Conservation (phyloP, 2,113 vertebrate genomes). For the Crotophaga sulcirostris region DNA sequence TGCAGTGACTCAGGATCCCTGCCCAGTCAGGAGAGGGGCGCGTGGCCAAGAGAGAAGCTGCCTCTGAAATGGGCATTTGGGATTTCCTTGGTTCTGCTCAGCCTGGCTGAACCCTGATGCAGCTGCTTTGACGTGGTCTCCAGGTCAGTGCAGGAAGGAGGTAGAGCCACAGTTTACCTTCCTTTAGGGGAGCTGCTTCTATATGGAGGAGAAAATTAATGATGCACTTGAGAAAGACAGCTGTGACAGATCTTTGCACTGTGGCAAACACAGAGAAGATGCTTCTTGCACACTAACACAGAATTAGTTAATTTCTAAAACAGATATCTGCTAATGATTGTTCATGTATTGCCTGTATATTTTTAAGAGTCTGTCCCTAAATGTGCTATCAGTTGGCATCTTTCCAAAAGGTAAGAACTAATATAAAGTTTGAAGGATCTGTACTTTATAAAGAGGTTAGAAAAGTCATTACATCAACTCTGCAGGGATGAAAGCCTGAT, state of each 20-base stretch:
- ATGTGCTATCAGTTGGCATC: neutral
- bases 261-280: accelerated
- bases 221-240: neutral
- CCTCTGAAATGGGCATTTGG: neutral
- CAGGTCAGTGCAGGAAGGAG: neutral
- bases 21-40: neutral
- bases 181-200: neutral
- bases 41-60: accelerated
- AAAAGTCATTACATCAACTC: neutral
- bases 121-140: neutral
- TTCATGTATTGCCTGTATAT: neutral
- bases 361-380: neutral
- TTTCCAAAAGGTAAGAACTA: neutral
- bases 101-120: neutral
- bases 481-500: neutral
- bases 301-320: neutral
- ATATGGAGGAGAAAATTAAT: neutral
- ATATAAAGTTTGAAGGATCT: neutral
- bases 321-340: neutral
- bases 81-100: accelerated
- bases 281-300: neutral
- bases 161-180: neutral
- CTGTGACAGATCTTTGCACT: neutral
- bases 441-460: neutral
- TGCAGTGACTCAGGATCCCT: neutral